These are phyloP conservation scores for Grantiella picta DNA, from an alignment of 2,113 vertebrate species.

Conservation along the genomic window DNA sequence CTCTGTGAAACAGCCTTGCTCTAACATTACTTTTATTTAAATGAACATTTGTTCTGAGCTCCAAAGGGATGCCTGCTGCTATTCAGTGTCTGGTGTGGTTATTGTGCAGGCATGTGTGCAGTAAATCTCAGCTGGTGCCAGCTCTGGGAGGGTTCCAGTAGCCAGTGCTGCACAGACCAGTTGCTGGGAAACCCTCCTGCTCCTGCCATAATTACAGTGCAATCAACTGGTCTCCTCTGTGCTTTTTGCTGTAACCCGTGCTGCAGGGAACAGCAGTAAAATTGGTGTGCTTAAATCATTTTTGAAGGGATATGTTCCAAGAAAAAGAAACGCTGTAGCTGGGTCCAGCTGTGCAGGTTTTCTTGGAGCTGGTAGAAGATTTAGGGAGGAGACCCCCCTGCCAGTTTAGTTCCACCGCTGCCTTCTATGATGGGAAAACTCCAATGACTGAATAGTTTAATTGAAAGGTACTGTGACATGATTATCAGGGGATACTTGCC, in stretches of 20 bases:
- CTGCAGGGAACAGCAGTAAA: neutral
- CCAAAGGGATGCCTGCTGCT: neutral
- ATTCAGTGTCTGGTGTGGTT: neutral
- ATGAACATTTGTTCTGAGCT: neutral
- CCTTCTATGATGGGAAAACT: neutral
- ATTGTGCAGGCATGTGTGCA: neutral
- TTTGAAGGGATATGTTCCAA: neutral
- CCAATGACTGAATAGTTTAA: neutral
- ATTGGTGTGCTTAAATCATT: neutral
- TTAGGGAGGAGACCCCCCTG: neutral
- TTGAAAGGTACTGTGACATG: neutral
- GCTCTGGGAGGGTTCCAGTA: neutral
- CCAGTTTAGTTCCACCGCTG: neutral
- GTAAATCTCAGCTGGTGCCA: neutral
- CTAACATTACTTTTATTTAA: neutral
- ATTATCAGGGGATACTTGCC: neutral
- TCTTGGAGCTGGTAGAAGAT: neutral
- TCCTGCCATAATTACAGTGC: neutral
- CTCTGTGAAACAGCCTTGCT: neutral
- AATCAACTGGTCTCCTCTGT: neutral
- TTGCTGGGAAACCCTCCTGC: constrained; percentile 35
- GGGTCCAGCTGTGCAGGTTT: neutral
- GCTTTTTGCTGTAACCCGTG: neutral
- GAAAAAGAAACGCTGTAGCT: neutral
- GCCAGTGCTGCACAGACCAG: neutral